Percentiles rank a stretch among this genome's conserved stretches.
Evolutionary conservation across 2,113 vertebrate genomes (phyloP).

Genomic region (Vanacampus margaritifer): DNA sequence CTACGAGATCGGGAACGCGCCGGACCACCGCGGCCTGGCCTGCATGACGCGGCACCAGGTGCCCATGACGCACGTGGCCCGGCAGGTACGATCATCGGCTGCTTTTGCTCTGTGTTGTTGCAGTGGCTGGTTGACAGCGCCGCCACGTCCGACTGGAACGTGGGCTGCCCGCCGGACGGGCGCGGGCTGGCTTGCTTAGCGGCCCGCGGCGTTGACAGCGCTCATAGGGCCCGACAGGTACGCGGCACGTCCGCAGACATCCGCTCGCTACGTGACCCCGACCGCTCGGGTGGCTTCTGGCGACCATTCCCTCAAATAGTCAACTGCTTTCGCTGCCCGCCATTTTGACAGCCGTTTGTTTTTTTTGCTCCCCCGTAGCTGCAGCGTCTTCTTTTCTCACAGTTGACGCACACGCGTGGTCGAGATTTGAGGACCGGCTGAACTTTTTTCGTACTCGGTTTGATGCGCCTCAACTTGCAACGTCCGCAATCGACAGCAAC

Average conservation of each 20-base stretch:
- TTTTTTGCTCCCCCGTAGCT: too few species aligned
- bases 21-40: conserved; percentile 87
- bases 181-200: conserved; percentile 89
- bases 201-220: conserved; percentile 86
- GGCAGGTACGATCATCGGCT: conserved; percentile 84
- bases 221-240: conserved; percentile 96
- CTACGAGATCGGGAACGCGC: conserved; percentile 93
- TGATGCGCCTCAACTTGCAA: too few species aligned
- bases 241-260: conserved; percentile 52
- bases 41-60: conserved; percentile 91
- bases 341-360: too few species aligned
- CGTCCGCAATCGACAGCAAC: too few species aligned
- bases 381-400: too few species aligned
- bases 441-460: too few species aligned
- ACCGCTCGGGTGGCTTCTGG: too few species aligned
- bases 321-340: too few species aligned
- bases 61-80: conserved; percentile 86
- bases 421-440: too few species aligned
- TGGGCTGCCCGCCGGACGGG: conserved; percentile 84
- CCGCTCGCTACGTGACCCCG: not conserved
- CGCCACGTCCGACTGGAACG: conserved; percentile 94
- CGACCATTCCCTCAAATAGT: too few species aligned
- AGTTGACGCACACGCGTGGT: too few species aligned
- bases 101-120: conserved; percentile 84
- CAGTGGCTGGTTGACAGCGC: conserved; percentile 98